phyloP scores from a whole-genome alignment of 2,113 vertebrate species.

The Gymnorhina tibicen region DNA sequence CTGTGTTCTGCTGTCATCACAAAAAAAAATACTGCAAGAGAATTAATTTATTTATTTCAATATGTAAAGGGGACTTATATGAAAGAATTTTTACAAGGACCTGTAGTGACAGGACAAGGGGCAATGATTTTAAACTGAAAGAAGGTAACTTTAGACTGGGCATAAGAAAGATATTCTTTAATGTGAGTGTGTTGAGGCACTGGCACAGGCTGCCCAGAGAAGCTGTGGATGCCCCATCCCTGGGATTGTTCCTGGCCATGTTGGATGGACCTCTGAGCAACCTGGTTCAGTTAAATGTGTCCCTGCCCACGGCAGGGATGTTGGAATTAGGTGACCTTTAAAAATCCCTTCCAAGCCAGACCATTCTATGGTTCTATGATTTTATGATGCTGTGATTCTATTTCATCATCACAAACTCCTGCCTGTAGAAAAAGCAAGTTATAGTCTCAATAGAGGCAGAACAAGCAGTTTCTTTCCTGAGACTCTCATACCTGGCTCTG shows the following conservation, averaged over 20 bases:
- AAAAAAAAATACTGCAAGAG: neutral
- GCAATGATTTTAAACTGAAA: neutral
- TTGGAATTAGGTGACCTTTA: neutral
- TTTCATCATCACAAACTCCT: neutral
- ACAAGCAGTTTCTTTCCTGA: neutral
- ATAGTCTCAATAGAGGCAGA: neutral
- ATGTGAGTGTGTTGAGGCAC: neutral
- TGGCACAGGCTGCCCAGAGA: neutral
- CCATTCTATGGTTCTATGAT: neutral
- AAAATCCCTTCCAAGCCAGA: neutral
- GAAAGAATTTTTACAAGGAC: neutral
- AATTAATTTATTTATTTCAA: neutral
- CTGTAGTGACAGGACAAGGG: neutral
- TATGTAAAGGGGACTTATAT: neutral
- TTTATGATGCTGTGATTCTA: neutral
- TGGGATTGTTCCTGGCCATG: neutral
- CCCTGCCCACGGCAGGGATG: fast-evolving
- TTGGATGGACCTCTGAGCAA: neutral
- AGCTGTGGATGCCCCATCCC: no score
- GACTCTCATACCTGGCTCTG: neutral
- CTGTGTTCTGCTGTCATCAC: neutral
- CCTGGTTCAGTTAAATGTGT: neutral
- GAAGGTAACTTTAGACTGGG: neutral
- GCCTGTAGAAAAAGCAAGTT: neutral
- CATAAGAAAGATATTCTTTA: neutral